Evolutionary conservation across 2,888 invertebrate genomes (phyloP), one percentile per base, ranked within the genome.

Genomic region (Agrilus cyanescens): DNA sequence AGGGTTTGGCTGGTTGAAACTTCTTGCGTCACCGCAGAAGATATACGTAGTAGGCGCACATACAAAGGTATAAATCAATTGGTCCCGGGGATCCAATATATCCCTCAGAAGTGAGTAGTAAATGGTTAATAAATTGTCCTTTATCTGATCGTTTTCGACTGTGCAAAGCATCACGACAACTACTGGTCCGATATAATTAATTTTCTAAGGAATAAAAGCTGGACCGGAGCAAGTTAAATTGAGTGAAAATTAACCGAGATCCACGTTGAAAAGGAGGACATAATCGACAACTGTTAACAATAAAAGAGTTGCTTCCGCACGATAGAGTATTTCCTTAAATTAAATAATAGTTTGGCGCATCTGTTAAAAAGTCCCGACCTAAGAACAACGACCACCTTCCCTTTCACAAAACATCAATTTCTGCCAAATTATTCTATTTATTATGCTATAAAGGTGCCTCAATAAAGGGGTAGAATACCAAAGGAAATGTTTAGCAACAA

Each of bases 251-350:
- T 49, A 47, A 46, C 44, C 40, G 38, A 38, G 46, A 40, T 40
- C 37, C 10, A 33, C 36, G 42, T 44, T 48, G 46, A 50, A 51
- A 47, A 45, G 40, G 41, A 46, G 48, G 42, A 46, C 44, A 41
- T 44, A 47, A 46, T 49, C 48, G 47, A 46, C 51, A 52, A 52
- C 54, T 54, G 55, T 51, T 51, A 50, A 53, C 48, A 45, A 49
- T 52, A 50, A 52, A 52, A 52, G 53, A 52, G 53, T 54, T 47
- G 53, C 53, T 56, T 54, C 56, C 53, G 45, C 47, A 47, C 54
- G 50, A 56, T 56, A 46, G 51, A 49, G 44, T 50, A 45, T 45
- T 45, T 50, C 53, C 53, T 50, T 48, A 50, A 51, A 45, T 47
- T 41, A 45, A 45, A 46, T 48, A 49, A 40, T 46, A 48, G 44